phyloP scores from a whole-genome alignment of 1,140 invertebrate species.

The Heliothis subflexa region DNA sequence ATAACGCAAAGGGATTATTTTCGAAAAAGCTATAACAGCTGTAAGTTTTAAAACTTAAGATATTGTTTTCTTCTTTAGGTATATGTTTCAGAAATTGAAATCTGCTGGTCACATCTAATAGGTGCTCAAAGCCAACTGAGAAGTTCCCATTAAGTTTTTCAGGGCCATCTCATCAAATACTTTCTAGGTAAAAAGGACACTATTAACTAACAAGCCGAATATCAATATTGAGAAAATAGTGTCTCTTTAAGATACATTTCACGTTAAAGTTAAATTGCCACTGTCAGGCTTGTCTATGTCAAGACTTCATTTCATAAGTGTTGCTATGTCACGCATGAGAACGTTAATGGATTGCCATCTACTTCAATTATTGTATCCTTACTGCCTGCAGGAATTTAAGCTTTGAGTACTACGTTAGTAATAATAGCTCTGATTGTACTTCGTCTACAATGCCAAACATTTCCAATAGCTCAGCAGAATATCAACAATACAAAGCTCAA shows the following conservation, averaged over 20 bases:
- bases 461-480: not conserved
- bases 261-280: not conserved
- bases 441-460: constrained; percentile 1
- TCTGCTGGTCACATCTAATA: too few relatives aligned
- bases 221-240: too few relatives aligned
- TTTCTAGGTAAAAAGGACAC: too few relatives aligned
- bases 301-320: not conserved
- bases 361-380: constrained; percentile 1
- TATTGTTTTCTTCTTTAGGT: too few relatives aligned
- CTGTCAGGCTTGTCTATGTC: not conserved
- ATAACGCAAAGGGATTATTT: constrained; percentile 6
- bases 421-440: not conserved
- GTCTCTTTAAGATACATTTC: too few relatives aligned
- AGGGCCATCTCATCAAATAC: too few relatives aligned
- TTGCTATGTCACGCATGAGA: not conserved
- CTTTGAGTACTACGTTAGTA: not conserved
- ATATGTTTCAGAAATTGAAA: too few relatives aligned
- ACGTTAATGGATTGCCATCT: constrained; percentile 4
- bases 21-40: constrained; percentile 11
- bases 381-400: not conserved
- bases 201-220: too few relatives aligned
- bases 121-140: too few relatives aligned
- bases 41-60: not conserved
- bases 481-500: constrained; percentile 19
- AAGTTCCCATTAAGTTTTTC: too few relatives aligned